Percentiles rank a stretch among this genome's conserved stretches.
phyloP scores from a whole-genome alignment of 2,113 vertebrate species.

The Taxidea taxus region DNA sequence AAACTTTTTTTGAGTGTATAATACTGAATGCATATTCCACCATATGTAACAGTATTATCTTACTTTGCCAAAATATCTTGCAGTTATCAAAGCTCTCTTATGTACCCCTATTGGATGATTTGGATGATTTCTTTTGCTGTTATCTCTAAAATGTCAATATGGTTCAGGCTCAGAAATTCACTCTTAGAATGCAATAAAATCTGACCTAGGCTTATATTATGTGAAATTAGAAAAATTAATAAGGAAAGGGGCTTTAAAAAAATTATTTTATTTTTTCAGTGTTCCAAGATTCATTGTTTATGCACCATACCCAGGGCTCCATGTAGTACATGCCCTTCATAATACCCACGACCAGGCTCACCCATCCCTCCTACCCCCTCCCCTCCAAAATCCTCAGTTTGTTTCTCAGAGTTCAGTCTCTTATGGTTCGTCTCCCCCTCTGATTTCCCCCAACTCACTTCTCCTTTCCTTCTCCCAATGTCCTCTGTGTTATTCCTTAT shows the following conservation, averaged over 20 bases:
- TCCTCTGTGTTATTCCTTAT: too few species aligned
- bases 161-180: background rate
- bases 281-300: too few species aligned
- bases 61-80: background rate
- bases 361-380: too few species aligned
- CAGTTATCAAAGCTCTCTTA: background rate
- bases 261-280: too few species aligned
- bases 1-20: background rate
- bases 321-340: too few species aligned
- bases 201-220: background rate
- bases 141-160: background rate
- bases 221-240: background rate
- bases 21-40: background rate
- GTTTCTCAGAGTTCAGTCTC: too few species aligned
- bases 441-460: too few species aligned
- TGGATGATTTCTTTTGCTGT: background rate
- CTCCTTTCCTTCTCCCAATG: too few species aligned
- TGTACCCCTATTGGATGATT: background rate
- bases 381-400: too few species aligned
- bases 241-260: background rate
- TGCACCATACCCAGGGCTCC: too few species aligned
- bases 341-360: too few species aligned
- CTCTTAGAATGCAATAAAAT: background rate
- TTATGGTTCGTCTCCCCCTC: too few species aligned
- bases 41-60: background rate